Evolutionary conservation across 2,888 invertebrate species (phyloP).

Genomic region (Ryuthela nishihirai): DNA sequence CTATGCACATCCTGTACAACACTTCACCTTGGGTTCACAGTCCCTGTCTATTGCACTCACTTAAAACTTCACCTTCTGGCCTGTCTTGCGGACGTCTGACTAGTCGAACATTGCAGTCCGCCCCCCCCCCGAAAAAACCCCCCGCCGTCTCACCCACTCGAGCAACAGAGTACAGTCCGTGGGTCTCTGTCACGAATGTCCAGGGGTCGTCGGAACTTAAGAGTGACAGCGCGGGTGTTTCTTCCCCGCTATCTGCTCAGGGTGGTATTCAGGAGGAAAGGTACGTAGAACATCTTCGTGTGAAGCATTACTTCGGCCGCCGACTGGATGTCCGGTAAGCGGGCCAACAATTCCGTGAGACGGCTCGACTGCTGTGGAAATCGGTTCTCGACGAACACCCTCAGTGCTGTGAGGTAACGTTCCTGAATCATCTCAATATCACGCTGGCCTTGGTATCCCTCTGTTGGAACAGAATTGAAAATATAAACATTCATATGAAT

Average conservation of each 20-base stretch:
- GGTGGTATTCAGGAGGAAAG: slow-evolving; percentile 81
- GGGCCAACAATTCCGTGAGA: slow-evolving; percentile 81
- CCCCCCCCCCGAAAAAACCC: not conserved
- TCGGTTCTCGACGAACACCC: slow-evolving; percentile 82
- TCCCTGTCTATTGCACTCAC: too few species aligned
- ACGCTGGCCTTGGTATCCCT: slow-evolving; percentile 40
- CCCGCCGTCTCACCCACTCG: not conserved
- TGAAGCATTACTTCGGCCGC: slow-evolving; percentile 91
- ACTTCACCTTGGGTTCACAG: too few species aligned
- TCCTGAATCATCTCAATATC: slow-evolving; percentile 91
- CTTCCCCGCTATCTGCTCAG: slow-evolving; percentile 24
- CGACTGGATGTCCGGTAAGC: slow-evolving; percentile 92
- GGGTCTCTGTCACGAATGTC: not conserved
- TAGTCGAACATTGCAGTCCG: slow-evolving; percentile 27
- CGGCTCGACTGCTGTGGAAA: slow-evolving; percentile 84
- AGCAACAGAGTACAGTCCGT: too few species aligned
- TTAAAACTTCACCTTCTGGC: too few species aligned
- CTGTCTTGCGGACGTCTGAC: slow-evolving; percentile 16
- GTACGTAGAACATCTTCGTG: slow-evolving; percentile 99
- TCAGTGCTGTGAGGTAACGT: slow-evolving; percentile 88
- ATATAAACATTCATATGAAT: too few species aligned
- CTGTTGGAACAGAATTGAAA: too few species aligned
- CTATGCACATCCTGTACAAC: too few species aligned
- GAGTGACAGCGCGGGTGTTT: not conserved
- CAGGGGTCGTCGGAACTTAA: slow-evolving; percentile 6